Percentiles rank a stretch among this genome's conserved stretches.
phyloP scores from a whole-genome alignment of 30 jellyfish, hydroid and myxozoan species.

The Aurelia sp. region DNA sequence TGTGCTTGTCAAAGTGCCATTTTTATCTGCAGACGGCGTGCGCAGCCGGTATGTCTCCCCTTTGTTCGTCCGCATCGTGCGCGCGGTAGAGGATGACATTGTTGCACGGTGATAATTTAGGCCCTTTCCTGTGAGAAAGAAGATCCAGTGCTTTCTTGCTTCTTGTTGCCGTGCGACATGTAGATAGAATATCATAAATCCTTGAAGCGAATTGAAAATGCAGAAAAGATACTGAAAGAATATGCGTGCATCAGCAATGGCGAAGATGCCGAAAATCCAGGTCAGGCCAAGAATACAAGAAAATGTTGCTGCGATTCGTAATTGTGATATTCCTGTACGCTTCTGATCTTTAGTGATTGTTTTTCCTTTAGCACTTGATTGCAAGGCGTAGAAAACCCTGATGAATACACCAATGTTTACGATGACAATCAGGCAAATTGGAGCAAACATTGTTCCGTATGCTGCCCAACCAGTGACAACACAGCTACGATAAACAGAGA shows the following conservation, averaged over 20 bases:
- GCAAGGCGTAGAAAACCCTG: slow-evolving; percentile 42
- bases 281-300: slow-evolving; percentile 72
- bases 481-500: slow-evolving; percentile 33
- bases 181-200: slow-evolving; percentile 41
- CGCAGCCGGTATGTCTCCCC: neutral
- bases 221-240: slow-evolving; percentile 64
- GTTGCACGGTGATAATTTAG: slow-evolving; percentile 55
- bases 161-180: slow-evolving; percentile 58
- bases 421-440: slow-evolving; percentile 33
- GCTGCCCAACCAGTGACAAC: slow-evolving; percentile 68
- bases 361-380: slow-evolving; percentile 41
- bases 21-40: neutral
- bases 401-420: slow-evolving; percentile 40
- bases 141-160: slow-evolving; percentile 61
- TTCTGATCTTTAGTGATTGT: slow-evolving; percentile 46
- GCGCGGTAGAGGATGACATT: slow-evolving; percentile 12
- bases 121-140: slow-evolving; percentile 58
- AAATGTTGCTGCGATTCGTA: slow-evolving; percentile 55
- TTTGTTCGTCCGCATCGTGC: neutral
- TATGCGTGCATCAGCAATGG: slow-evolving; percentile 60
- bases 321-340: slow-evolving; percentile 48
- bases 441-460: slow-evolving; percentile 67
- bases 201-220: slow-evolving; percentile 70
- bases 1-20: neutral
- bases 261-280: slow-evolving; percentile 72